These are phyloP conservation scores for Dicyrtomina minuta DNA, from an alignment of 2,888 invertebrate genomes.

Conservation along the genomic window DNA sequence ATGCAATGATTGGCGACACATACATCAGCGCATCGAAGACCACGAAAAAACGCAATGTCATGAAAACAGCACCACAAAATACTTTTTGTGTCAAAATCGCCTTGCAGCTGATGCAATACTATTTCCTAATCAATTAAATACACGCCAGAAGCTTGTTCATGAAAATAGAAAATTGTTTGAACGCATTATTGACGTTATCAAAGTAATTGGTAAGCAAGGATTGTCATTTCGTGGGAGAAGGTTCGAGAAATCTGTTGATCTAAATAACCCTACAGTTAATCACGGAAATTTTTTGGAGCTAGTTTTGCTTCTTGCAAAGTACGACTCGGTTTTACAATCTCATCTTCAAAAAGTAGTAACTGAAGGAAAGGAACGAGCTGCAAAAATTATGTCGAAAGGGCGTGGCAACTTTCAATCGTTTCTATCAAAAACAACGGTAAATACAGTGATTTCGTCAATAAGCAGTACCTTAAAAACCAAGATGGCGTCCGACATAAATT, in stretches of 20 bases:
- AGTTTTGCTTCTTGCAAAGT: background rate
- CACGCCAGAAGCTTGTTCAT: background rate
- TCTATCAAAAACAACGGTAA: too few species aligned
- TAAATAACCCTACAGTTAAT: background rate
- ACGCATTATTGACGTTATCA: background rate
- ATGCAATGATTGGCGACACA: background rate
- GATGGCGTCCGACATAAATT: too few species aligned
- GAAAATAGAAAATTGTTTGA: background rate
- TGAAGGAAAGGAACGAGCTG: background rate
- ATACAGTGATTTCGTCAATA: too few species aligned
- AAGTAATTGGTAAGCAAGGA: too few species aligned
- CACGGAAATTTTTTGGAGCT: conserved; percentile 1
- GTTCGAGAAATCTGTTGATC: background rate
- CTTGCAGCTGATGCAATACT: background rate
- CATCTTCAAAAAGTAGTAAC: too few species aligned
- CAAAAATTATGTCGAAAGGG: too few species aligned
- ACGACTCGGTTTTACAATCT: background rate
- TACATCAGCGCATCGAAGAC: background rate
- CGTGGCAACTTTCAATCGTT: background rate
- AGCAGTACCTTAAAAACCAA: background rate
- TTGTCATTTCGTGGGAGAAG: background rate
- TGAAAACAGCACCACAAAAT: background rate
- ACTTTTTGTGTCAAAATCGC: background rate
- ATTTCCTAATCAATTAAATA: background rate
- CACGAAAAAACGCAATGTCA: background rate